Base-by-base conservation (phyloP, 2,888 invertebrate species). In the Iselma pallidipennis region DNA sequence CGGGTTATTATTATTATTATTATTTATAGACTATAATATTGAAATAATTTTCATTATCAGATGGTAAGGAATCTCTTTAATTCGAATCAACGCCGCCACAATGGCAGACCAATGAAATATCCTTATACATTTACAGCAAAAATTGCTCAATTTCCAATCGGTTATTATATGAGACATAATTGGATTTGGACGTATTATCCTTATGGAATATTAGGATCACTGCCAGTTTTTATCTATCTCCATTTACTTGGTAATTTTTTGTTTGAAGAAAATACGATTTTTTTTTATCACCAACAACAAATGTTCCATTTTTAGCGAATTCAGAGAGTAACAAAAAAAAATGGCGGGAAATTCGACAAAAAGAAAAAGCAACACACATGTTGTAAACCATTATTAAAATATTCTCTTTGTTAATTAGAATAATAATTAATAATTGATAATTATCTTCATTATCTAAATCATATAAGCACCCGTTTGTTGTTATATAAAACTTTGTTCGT, bases 61-160 rank as follows among this genome's bases (percentile, higher is more conserved):
- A n/a, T n/a, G n/a, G n/a, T n/a, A n/a, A n/a, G n/a, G n/a, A n/a
- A n/a, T n/a, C n/a, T n/a, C n/a, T n/a, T n/a, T n/a, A n/a, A n/a
- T n/a, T n/a, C n/a, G n/a, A n/a, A n/a, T n/a, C n/a, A n/a, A n/a
- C n/a, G n/a, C n/a, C n/a, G n/a, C n/a, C n/a, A n/a, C 14, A 19
- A 26, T 49, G 29, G 29, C 9, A 31, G 83, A 60, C 81, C 81
- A 23, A 87, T 88, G 88, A 86, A 84, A 73, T 88, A 78, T 74
- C 88, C 88, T 0, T 88, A 88, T 72, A 87, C 88, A 0, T 66
- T 82, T 0, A 61, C 83, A 0, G 86, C 87, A 0, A 86, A 87
- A 76, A 1, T 88, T 1, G 83, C 77, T 0, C 85, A 85, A 69
- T 88, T 88, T 69, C 88, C 88, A 0, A 85, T 71, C 59, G 82